Evolutionary conservation across 1,140 invertebrate genomes (phyloP).

Genomic region (Ips nitidus): DNA sequence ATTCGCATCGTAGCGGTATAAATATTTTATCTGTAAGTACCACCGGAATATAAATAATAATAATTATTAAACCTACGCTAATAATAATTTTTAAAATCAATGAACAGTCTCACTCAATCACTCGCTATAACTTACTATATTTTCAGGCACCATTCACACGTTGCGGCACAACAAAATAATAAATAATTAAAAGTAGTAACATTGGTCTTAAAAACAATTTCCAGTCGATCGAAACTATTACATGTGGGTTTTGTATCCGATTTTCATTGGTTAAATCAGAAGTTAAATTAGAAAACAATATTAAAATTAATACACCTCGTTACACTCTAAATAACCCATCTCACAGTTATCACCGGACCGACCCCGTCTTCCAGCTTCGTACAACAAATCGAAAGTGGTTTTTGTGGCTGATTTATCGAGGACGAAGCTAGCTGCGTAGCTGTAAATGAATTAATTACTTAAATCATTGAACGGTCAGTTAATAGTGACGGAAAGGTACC

Average conservation of each 20-base stretch:
- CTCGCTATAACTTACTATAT: conserved; percentile 9
- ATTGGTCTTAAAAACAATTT: conserved; percentile 12
- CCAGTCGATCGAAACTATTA: conserved; percentile 8
- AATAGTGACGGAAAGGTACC: conserved; percentile 57
- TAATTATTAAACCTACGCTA: not conserved
- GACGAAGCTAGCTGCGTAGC: conserved; percentile 82
- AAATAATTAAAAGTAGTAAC: conserved; percentile 7
- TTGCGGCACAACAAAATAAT: not conserved
- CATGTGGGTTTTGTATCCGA: not conserved
- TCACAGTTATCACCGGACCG: conserved; percentile 81
- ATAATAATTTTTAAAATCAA: not conserved
- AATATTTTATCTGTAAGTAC: too few relatives aligned
- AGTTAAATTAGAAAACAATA: not conserved
- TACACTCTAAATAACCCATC: conserved; percentile 80
- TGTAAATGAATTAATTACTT: conserved; percentile 50
- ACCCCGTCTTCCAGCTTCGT: conserved; percentile 80
- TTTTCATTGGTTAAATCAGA: not conserved
- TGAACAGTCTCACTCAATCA: not conserved
- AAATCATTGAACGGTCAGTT: not conserved
- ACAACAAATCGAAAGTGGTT: conserved; percentile 75
- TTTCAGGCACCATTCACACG: not conserved
- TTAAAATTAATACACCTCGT: conserved; percentile 67
- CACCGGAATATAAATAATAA: too few relatives aligned
- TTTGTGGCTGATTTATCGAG: conserved; percentile 71
- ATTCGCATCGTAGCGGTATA: too few relatives aligned